Conservation (phyloP, 53 echinoderm and acorn worm species). For the Echinometra lucunter region DNA sequence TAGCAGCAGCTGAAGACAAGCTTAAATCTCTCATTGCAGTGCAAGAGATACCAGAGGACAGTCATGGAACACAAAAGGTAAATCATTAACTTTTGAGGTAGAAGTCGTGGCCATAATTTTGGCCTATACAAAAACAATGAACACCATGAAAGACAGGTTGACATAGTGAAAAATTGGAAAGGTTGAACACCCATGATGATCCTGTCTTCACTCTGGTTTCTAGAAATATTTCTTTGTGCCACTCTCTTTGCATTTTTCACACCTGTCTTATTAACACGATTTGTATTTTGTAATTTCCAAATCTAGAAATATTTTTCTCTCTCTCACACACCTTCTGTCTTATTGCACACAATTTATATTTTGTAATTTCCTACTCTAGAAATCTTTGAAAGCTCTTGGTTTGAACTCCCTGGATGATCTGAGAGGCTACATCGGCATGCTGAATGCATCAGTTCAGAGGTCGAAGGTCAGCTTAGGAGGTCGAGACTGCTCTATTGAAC, state of each 20-base stretch:
- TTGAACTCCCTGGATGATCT: constrained; percentile 79
- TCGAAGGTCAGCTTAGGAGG: constrained; percentile 77
- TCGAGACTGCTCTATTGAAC: constrained; percentile 52
- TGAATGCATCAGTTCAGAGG: constrained; percentile 81
- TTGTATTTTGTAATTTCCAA: background rate
- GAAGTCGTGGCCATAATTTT: too few species aligned
- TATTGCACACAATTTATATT: background rate
- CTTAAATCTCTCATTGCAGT: constrained; percentile 72
- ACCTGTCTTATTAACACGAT: background rate
- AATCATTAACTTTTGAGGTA: background rate
- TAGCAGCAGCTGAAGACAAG: constrained; percentile 82
- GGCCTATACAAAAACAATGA: too few species aligned
- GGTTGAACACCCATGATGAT: too few species aligned
- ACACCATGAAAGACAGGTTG: too few species aligned
- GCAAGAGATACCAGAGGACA: constrained; percentile 74
- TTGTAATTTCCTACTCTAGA: constrained; percentile 56
- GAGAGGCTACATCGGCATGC: constrained; percentile 75
- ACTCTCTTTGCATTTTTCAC: background rate
- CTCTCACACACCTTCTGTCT: background rate
- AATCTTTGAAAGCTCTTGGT: constrained; percentile 77
- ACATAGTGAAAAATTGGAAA: too few species aligned
- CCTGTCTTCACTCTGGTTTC: too few species aligned
- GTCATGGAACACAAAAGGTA: constrained; percentile 61
- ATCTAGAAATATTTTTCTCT: too few species aligned
- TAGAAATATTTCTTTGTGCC: too few species aligned